phyloP scores from a whole-genome alignment of 1,140 invertebrate genomes.

The Drosophila sturtevanti region DNA sequence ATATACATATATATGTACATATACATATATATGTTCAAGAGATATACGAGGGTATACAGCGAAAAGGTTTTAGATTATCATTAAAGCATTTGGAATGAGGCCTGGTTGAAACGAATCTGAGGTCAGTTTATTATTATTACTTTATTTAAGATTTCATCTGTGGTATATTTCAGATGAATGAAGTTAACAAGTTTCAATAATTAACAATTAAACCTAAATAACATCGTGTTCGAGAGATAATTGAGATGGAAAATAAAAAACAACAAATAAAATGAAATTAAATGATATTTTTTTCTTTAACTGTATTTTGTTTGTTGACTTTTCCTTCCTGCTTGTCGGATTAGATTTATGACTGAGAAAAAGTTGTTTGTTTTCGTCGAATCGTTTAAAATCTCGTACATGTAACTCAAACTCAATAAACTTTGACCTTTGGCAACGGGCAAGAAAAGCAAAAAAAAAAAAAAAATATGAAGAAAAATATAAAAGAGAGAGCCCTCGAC shows the following conservation, averaged over 20 bases:
- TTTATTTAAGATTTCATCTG: too few relatives aligned
- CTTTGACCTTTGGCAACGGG: conserved; percentile 60
- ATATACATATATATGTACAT: too few relatives aligned
- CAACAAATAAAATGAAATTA: not conserved
- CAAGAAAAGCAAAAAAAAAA: conserved; percentile 13
- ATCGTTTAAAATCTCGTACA: conserved; percentile 9
- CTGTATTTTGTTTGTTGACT: not conserved
- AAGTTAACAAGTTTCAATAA: too few relatives aligned
- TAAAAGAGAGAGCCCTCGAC: conserved; percentile 37
- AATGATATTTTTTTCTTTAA: not conserved
- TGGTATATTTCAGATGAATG: too few relatives aligned
- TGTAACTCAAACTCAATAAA: conserved; percentile 31
- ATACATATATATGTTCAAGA: too few relatives aligned
- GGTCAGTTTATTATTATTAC: too few relatives aligned
- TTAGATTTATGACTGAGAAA: conserved; percentile 1
- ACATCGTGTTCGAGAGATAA: not conserved
- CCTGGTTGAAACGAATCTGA: too few relatives aligned
- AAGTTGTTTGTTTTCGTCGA: conserved; percentile 1
- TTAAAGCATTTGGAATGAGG: too few relatives aligned
- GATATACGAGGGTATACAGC: too few relatives aligned
- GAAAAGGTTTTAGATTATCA: too few relatives aligned
- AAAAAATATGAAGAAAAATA: not conserved
- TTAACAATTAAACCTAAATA: too few relatives aligned
- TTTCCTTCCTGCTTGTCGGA: not conserved
- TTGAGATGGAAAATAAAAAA: too few relatives aligned